These are phyloP conservation scores for Pseudochirops corinnae DNA, from an alignment of 2,797 vertebrate species.

Conservation along the genomic window DNA sequence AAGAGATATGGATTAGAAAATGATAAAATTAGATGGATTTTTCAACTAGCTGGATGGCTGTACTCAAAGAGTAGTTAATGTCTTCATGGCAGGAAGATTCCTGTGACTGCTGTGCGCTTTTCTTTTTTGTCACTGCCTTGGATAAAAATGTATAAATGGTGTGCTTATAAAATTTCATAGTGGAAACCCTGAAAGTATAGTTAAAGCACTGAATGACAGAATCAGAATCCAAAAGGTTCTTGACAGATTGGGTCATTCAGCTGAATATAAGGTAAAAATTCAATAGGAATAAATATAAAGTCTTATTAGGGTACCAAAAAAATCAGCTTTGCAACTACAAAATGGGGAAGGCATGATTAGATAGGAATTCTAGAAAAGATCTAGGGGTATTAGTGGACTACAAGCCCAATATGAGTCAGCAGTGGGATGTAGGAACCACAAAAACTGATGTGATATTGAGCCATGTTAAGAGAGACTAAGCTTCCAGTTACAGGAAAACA, in stretches of 20 bases:
- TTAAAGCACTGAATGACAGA: background rate
- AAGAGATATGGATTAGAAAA: background rate
- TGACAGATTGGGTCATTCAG: background rate
- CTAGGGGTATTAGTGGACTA: background rate
- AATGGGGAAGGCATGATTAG: background rate
- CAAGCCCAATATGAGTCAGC: background rate
- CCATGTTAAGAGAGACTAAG: background rate
- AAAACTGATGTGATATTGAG: background rate
- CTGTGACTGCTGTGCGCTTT: background rate
- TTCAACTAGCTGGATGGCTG: background rate
- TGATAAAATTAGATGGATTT: background rate
- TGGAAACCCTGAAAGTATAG: background rate
- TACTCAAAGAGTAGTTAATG: no score
- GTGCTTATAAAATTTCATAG: background rate
- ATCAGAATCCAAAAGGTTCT: background rate
- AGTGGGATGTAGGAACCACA: background rate
- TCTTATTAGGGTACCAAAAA: background rate
- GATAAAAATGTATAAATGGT: background rate
- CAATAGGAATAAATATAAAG: background rate
- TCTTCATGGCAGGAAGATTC: background rate
- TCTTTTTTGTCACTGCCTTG: background rate
- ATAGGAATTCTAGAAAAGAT: background rate
- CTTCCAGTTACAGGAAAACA: background rate
- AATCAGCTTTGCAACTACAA: background rate
- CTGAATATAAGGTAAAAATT: background rate